phyloP scores from a whole-genome alignment of 1,140 invertebrate species.

The Phocides pigmalion region DNA sequence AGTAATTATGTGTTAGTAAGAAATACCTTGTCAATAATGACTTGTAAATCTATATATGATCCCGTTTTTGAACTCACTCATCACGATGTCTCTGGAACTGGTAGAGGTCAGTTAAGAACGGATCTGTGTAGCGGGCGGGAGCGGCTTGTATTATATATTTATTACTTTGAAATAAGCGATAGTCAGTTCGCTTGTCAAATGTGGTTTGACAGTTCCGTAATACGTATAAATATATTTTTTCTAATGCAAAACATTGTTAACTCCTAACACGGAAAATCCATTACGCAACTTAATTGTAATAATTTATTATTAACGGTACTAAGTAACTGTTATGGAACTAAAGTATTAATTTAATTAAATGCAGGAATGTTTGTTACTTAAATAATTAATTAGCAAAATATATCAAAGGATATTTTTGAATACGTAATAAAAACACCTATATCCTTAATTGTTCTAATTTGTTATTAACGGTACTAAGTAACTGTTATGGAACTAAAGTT shows the following conservation, averaged over 20 bases:
- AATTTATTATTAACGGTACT: slow-evolving; percentile 16
- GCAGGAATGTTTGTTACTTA: not conserved
- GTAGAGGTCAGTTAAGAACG: too few relatives aligned
- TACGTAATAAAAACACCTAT: not conserved
- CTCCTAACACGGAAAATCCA: slow-evolving; percentile 14
- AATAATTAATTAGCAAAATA: not conserved
- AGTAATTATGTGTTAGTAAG: too few relatives aligned
- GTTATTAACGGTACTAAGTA: not conserved
- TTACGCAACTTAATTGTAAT: slow-evolving; percentile 5
- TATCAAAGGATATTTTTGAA: not conserved
- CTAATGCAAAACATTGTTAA: not conserved
- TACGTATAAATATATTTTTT: slow-evolving; percentile 1
- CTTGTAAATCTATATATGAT: too few relatives aligned
- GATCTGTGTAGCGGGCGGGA: too few relatives aligned
- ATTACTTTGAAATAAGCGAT: too few relatives aligned
- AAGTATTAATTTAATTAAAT: not conserved
- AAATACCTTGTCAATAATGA: too few relatives aligned
- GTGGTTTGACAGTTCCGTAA: not conserved
- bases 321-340: not conserved
- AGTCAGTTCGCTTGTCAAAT: too few relatives aligned
- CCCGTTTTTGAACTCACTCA: too few relatives aligned
- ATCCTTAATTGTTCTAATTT: not conserved
- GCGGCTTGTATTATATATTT: too few relatives aligned
- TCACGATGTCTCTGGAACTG: too few relatives aligned
- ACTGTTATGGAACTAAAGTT: not conserved